phyloP scores from a whole-genome alignment of 2,888 invertebrate genomes.

The Fabriciana adippe region DNA sequence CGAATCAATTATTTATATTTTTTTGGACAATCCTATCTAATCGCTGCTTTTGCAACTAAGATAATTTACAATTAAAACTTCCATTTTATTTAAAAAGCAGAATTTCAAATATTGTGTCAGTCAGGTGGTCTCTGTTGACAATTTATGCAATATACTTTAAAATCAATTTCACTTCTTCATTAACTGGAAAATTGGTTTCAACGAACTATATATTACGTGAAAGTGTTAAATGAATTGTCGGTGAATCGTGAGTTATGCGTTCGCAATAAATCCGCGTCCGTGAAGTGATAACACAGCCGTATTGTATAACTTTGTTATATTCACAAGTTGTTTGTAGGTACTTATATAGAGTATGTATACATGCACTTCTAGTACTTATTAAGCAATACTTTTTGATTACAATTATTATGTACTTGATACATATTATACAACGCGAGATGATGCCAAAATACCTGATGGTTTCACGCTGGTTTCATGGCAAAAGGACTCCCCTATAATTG shows the following conservation, averaged over 20 bases:
- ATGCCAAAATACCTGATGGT: too few species aligned
- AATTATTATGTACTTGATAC: too few species aligned
- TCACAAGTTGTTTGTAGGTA: not conserved
- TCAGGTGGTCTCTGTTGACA: conserved; percentile 28
- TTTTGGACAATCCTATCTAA: too few species aligned
- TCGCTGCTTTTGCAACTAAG: too few species aligned
- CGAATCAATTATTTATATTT: too few species aligned
- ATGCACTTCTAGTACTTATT: too few species aligned
- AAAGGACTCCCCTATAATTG: too few species aligned
- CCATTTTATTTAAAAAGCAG: not conserved
- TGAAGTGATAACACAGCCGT: conserved; percentile 1
- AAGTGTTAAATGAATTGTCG: conserved; percentile 46
- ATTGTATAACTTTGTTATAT: conserved; percentile 6
- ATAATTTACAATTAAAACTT: too few species aligned
- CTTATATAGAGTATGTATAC: too few species aligned
- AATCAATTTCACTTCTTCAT: conserved; percentile 55
- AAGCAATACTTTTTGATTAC: too few species aligned
- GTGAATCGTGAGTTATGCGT: conserved; percentile 29
- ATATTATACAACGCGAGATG: too few species aligned
- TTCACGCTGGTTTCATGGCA: too few species aligned
- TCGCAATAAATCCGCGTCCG: conserved; percentile 6
- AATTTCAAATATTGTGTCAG: not conserved
- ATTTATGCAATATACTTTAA: conserved; percentile 42
- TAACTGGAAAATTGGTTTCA: conserved; percentile 62
- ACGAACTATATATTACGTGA: conserved; percentile 55